phyloP scores from a whole-genome alignment of 2,888 invertebrate species.

The Tridacna gigas region DNA sequence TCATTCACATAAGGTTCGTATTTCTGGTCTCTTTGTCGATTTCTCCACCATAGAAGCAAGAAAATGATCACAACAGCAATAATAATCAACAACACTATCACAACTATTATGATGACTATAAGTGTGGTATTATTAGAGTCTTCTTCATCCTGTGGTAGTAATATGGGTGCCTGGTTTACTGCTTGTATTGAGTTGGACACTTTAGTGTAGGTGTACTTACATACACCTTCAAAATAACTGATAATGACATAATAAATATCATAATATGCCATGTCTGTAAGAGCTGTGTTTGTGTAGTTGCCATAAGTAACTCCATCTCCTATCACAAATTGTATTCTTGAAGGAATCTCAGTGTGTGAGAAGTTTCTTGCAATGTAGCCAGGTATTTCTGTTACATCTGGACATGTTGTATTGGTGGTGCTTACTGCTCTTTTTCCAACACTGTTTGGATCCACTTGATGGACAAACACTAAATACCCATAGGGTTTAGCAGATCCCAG shows the following conservation, averaged over 20 bases:
- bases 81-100: constrained; percentile 67
- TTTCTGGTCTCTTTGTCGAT: constrained; percentile 35
- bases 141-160: constrained; percentile 1
- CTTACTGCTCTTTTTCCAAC: constrained; percentile 75
- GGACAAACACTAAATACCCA: constrained; percentile 91
- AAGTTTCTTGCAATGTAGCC: constrained; percentile 89
- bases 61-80: constrained; percentile 69
- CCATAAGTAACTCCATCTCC: constrained; percentile 92
- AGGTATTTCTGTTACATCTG: constrained; percentile 51
- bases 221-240: constrained; percentile 89
- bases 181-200: constrained; percentile 57
- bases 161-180: constrained; percentile 14
- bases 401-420: constrained; percentile 85
- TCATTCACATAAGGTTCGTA: constrained; percentile 61
- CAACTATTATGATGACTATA: constrained; percentile 70
- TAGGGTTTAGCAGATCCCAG: constrained; percentile 90
- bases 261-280: constrained; percentile 88
- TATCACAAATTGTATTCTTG: constrained; percentile 88
- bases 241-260: constrained; percentile 90
- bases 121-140: constrained; percentile 50
- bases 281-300: constrained; percentile 91
- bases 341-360: constrained; percentile 88
- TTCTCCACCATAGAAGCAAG: constrained; percentile 69
- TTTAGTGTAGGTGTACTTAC: constrained; percentile 88
- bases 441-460: constrained; percentile 86